Evolutionary conservation across 2,113 vertebrate genomes (phyloP).

Genomic region (Scopus umbretta): DNA sequence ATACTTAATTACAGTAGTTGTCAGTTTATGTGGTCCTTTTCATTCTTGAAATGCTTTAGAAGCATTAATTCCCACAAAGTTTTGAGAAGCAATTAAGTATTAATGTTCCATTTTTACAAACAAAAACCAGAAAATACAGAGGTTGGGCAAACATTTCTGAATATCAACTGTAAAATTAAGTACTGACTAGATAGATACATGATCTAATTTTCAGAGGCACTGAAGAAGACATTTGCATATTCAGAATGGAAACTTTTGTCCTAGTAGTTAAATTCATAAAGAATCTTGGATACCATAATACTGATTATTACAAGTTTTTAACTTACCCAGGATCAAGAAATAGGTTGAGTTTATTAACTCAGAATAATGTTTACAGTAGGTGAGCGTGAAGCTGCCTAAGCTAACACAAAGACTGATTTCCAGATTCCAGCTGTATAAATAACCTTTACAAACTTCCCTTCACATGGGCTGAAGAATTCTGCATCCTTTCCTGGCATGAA

Average conservation of each 20-base stretch:
- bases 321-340: neutral
- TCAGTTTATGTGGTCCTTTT: slow-evolving; percentile 63
- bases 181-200: slow-evolving; percentile 44
- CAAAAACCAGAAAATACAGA: slow-evolving; percentile 54
- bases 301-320: slow-evolving; percentile 19
- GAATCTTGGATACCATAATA: slow-evolving; percentile 15
- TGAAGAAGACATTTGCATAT: slow-evolving; percentile 46
- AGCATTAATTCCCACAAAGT: slow-evolving; percentile 61
- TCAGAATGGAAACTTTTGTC: slow-evolving; percentile 53
- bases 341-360: slow-evolving; percentile 25
- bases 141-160: slow-evolving; percentile 61
- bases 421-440: slow-evolving; percentile 35
- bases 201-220: slow-evolving; percentile 56
- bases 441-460: slow-evolving; percentile 5
- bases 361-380: neutral
- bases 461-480: neutral
- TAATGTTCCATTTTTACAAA: slow-evolving; percentile 58
- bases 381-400: slow-evolving; percentile 10
- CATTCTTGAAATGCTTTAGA: slow-evolving; percentile 65
- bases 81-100: slow-evolving; percentile 62
- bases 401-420: neutral
- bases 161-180: slow-evolving; percentile 61
- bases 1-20: slow-evolving; percentile 62
- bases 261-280: slow-evolving; percentile 39
- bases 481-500: neutral